Conservation (phyloP, 2,888 invertebrate genomes). For the Drosophila aldrichi region DNA sequence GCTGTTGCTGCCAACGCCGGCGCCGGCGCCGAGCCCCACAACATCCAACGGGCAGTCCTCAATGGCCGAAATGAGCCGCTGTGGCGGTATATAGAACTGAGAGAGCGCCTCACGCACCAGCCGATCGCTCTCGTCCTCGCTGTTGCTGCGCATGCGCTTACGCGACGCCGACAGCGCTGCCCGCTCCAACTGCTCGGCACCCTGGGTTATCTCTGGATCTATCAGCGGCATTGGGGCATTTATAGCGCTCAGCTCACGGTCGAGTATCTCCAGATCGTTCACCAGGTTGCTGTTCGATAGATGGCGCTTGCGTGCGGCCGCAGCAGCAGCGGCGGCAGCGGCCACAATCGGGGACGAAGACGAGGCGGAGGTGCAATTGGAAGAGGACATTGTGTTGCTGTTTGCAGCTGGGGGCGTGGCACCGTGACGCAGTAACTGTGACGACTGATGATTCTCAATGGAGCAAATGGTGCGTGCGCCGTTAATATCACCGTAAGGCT, state of each 20-base stretch:
- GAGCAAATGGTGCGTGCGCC: slow-evolving; percentile 62
- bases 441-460: slow-evolving; percentile 69
- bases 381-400: neutral
- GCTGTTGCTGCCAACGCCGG: slow-evolving; percentile 6
- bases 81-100: slow-evolving; percentile 90
- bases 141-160: slow-evolving; percentile 85
- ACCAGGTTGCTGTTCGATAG: slow-evolving; percentile 84
- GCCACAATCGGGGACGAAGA: neutral
- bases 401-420: slow-evolving; percentile 5
- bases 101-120: slow-evolving; percentile 90
- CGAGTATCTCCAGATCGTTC: slow-evolving; percentile 85
- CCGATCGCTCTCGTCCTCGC: slow-evolving; percentile 88
- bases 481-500: slow-evolving; percentile 24
- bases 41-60: slow-evolving; percentile 87
- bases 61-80: slow-evolving; percentile 89
- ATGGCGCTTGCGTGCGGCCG: slow-evolving; percentile 75
- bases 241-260: slow-evolving; percentile 85
- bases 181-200: slow-evolving; percentile 85
- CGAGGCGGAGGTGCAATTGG: neutral
- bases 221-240: slow-evolving; percentile 85
- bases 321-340: slow-evolving; percentile 6
- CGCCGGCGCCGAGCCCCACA: slow-evolving; percentile 32
- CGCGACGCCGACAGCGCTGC: slow-evolving; percentile 83
- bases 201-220: slow-evolving; percentile 85
- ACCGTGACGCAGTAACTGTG: slow-evolving; percentile 43